These are phyloP conservation scores for Polia nebulosa DNA, from an alignment of 2,888 invertebrate genomes.

Conservation along the genomic window DNA sequence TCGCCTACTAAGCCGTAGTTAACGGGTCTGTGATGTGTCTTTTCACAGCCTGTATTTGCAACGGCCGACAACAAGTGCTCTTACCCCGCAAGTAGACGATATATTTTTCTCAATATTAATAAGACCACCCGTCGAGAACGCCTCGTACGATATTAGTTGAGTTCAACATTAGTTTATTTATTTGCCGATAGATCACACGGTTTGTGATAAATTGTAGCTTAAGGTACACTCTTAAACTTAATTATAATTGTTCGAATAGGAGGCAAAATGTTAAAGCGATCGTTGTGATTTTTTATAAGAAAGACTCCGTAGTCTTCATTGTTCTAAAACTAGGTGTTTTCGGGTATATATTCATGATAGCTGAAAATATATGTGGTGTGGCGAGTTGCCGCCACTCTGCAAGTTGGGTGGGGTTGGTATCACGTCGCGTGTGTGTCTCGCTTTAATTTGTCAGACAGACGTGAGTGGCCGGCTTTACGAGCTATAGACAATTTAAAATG, in stretches of 20 bases:
- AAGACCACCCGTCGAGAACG: slow-evolving; percentile 67
- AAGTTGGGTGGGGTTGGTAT: too few relatives aligned
- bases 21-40: too few relatives aligned
- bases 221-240: slow-evolving; percentile 9
- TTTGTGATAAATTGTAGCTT: slow-evolving; percentile 49
- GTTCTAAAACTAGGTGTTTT: too few relatives aligned
- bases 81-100: slow-evolving; percentile 57
- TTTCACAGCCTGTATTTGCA: too few relatives aligned
- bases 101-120: slow-evolving; percentile 68
- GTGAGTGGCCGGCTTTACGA: too few relatives aligned
- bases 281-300: not conserved
- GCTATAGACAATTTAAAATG: too few relatives aligned
- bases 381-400: too few relatives aligned
- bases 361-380: too few relatives aligned
- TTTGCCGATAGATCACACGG: slow-evolving; percentile 66
- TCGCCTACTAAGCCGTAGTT: too few relatives aligned
- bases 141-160: slow-evolving; percentile 61
- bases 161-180: slow-evolving; percentile 68
- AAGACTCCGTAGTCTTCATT: not conserved
- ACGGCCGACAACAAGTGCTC: slow-evolving; percentile 25
- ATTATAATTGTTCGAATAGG: slow-evolving; percentile 39
- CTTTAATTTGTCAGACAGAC: too few relatives aligned
- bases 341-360: too few relatives aligned
- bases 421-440: too few relatives aligned
- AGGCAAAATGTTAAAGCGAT: not conserved